Evolutionary conservation across 2,888 invertebrate species (phyloP).

Genomic region (Theodoxus fluviatilis): DNA sequence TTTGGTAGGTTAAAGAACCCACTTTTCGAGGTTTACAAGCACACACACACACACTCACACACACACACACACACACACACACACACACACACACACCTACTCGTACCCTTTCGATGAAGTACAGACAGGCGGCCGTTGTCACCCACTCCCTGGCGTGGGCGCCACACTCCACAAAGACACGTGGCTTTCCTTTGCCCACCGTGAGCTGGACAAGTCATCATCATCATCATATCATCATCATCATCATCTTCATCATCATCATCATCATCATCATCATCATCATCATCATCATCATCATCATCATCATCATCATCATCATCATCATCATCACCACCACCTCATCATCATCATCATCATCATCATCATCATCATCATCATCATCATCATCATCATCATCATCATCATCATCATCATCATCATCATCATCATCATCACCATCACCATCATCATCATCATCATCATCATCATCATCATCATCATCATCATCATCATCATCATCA

Average conservation of each 20-base stretch:
- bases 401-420: constrained; percentile 16
- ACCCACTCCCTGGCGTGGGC: too few relatives aligned
- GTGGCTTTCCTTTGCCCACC: too few relatives aligned
- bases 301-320: constrained; percentile 22
- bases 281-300: constrained; percentile 14
- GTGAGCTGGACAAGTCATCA: neutral
- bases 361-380: constrained; percentile 16
- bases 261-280: constrained; percentile 16
- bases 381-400: constrained; percentile 19
- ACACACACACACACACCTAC: too few relatives aligned
- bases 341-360: constrained; percentile 4
- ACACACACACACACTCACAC: too few relatives aligned
- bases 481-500: constrained; percentile 10
- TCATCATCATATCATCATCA: neutral
- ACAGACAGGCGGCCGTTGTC: too few relatives aligned
- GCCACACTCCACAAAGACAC: too few relatives aligned
- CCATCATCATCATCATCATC: neutral
- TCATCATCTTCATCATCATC: constrained; percentile 17
- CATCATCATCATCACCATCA: neutral
- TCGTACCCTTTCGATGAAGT: too few relatives aligned
- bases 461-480: constrained; percentile 12
- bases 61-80: too few relatives aligned
- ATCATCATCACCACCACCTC: neutral
- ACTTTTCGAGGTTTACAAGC: too few relatives aligned
- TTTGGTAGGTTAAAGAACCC: too few relatives aligned